phyloP scores from a whole-genome alignment of 2,888 invertebrate species.

The Bibio marci region DNA sequence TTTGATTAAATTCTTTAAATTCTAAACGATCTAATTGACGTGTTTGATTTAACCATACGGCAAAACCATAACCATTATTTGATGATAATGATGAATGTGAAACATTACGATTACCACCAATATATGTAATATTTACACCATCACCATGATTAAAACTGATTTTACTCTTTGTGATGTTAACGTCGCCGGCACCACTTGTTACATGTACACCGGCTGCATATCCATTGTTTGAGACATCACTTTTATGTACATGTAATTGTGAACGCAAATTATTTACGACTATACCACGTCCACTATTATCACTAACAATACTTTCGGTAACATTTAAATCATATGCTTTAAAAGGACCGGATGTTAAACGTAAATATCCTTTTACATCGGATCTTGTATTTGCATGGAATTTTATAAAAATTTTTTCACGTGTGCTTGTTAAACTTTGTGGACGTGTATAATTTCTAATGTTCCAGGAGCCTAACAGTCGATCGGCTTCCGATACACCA shows the following conservation, averaged over 20 bases:
- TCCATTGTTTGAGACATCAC: constrained; percentile 69
- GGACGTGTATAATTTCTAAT: constrained; percentile 76
- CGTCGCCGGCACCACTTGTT: constrained; percentile 78
- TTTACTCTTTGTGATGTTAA: constrained; percentile 80
- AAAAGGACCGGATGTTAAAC: constrained; percentile 57
- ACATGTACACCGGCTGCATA: constrained; percentile 86
- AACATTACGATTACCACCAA: constrained; percentile 85
- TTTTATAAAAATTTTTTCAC: constrained; percentile 61
- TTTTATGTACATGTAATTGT: constrained; percentile 68
- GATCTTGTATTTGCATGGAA: constrained; percentile 58
- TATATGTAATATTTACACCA: constrained; percentile 88
- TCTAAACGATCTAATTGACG: constrained; percentile 40
- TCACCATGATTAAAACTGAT: constrained; percentile 85
- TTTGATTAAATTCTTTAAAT: constrained; percentile 66
- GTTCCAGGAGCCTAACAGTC: constrained; percentile 48
- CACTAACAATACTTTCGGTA: constrained; percentile 63
- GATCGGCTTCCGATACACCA: constrained; percentile 52
- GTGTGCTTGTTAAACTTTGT: constrained; percentile 70
- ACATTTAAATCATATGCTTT: constrained; percentile 78
- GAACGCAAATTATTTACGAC: constrained; percentile 83
- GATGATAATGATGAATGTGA: constrained; percentile 71
- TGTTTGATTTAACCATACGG: constrained; percentile 82
- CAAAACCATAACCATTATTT: constrained; percentile 76
- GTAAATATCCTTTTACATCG: constrained; percentile 58
- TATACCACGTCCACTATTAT: constrained; percentile 90